Percentiles rank a stretch among this genome's conserved stretches.
Conservation (phyloP, 1,140 invertebrate species). For the Pogonus chalceus region DNA sequence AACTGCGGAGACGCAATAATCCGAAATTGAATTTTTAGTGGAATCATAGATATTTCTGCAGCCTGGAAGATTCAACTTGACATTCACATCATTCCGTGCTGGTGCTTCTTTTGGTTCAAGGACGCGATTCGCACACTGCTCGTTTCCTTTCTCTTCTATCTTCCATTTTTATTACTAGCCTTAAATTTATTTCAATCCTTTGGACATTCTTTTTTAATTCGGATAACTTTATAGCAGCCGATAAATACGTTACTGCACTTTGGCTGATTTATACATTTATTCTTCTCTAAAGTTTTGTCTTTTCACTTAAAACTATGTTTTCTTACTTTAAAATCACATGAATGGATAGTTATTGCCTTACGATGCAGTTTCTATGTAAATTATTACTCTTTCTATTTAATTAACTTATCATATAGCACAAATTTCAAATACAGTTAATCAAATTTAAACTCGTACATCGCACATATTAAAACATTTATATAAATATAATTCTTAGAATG, state of each 20-base stretch:
- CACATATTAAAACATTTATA: too few species aligned
- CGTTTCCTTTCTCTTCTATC: conserved; percentile 11
- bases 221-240: conserved; percentile 13
- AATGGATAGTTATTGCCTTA: too few species aligned
- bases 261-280: background rate
- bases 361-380: too few species aligned
- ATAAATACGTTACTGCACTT: background rate
- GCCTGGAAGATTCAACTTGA: conserved; percentile 16
- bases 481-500: too few species aligned
- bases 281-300: background rate
- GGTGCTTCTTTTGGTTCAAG: background rate
- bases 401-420: too few species aligned
- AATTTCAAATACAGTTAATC: too few species aligned
- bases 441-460: too few species aligned
- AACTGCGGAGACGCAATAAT: conserved; percentile 26
- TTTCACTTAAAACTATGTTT: too few species aligned
- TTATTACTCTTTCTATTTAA: too few species aligned
- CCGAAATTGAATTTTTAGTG: conserved; percentile 30
- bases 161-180: conserved; percentile 17
- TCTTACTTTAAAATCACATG: too few species aligned
- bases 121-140: background rate
- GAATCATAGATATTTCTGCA: conserved; percentile 26
- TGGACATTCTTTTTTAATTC: conserved; percentile 16
- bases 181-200: conserved; percentile 18
- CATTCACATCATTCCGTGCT: too few species aligned